These are phyloP conservation scores for Lampris incognitus DNA, from an alignment of 2,113 vertebrate genomes.

Conservation along the genomic window DNA sequence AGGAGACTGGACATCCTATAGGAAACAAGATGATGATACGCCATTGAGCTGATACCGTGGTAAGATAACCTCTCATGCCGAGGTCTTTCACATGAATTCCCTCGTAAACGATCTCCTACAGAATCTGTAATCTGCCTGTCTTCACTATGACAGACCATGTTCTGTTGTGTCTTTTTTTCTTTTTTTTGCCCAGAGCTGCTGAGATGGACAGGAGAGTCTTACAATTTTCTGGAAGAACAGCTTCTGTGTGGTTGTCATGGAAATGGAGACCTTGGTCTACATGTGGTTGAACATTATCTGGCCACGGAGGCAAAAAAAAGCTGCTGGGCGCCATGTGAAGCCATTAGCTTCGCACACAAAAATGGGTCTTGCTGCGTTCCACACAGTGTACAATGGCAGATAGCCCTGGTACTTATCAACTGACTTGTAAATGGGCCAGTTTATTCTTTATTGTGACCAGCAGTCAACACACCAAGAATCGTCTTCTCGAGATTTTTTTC, in stretches of 20 bases:
- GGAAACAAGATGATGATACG: too few species aligned
- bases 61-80: too few species aligned
- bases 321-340: background rate
- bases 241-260: slow-evolving; percentile 57
- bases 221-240: background rate
- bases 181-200: background rate
- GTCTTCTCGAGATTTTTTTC: too few species aligned
- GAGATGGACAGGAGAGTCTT: background rate
- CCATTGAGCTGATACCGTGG: too few species aligned
- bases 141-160: background rate
- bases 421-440: background rate
- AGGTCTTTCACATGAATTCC: too few species aligned
- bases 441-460: too few species aligned
- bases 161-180: background rate
- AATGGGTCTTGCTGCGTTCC: background rate
- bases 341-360: background rate
- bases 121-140: background rate
- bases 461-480: too few species aligned
- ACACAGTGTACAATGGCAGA: background rate
- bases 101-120: too few species aligned
- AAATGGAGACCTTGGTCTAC: slow-evolving; percentile 38
- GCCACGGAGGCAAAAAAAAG: slow-evolving; percentile 13
- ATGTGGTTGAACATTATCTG: slow-evolving; percentile 38
- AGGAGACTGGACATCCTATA: too few species aligned
- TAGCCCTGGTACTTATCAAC: background rate